A percentile compares a stretch with the other conserved stretches of the same genome.
Conservation (phyloP, 2,888 invertebrate species). For the Temnothorax ravouxi region DNA sequence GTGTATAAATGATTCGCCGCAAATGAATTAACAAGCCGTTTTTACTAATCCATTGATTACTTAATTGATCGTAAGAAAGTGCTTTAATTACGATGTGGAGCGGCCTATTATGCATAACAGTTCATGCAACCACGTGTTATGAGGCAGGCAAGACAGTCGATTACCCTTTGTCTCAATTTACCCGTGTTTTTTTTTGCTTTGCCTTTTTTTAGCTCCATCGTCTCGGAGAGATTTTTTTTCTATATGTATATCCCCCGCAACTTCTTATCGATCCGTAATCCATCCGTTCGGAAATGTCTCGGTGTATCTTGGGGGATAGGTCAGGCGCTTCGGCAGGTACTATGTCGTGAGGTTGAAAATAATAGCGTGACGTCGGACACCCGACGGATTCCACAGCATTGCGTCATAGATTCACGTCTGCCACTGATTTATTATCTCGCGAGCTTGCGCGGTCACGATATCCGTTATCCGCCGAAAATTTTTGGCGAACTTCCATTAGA, state of each 20-base stretch:
- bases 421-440: constrained; percentile 34
- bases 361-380: constrained; percentile 61
- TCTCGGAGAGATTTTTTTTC: constrained; percentile 8
- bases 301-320: constrained; percentile 53
- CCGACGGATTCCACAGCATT: constrained; percentile 44
- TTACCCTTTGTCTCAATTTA: constrained; percentile 46
- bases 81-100: constrained; percentile 14
- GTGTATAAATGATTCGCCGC: background rate
- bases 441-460: background rate
- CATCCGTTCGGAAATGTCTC: constrained; percentile 64
- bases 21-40: background rate
- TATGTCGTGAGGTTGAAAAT: constrained; percentile 53
- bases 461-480: constrained; percentile 9
- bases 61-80: constrained; percentile 25
- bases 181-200: constrained; percentile 31
- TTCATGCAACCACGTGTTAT: constrained; percentile 29
- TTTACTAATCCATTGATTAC: constrained; percentile 15
- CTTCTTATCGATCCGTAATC: constrained; percentile 59
- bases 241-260: background rate
- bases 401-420: constrained; percentile 58
- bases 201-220: constrained; percentile 24
- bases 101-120: constrained; percentile 15
- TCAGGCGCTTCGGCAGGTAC: constrained; percentile 54
- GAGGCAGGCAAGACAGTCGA: constrained; percentile 35
- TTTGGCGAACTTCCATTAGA: background rate